Base-by-base conservation (phyloP, 2,797 vertebrate species). In the Syngnathus acus region DNA sequence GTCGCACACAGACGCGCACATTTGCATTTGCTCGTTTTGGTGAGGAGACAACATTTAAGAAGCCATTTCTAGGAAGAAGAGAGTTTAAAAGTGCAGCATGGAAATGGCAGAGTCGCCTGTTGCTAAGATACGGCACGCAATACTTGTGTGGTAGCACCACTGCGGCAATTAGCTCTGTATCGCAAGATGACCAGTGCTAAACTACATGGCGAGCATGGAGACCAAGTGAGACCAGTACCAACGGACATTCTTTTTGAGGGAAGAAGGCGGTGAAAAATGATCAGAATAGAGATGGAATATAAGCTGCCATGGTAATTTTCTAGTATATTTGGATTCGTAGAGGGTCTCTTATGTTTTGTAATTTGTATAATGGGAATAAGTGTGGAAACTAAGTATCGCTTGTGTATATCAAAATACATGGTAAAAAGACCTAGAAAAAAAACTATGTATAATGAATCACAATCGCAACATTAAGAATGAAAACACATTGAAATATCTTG, bases 51-150 rank as follows among this genome's bases (percentile, higher is more conserved):
- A 61, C 39, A 64, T 72, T 70, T 66, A 66, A 57, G 69, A 50
- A 39, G 60, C 21, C 1, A 7, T 62, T 13, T 26, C 39, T 42
- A 48, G 43, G 71, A 68, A 66, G 40, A 38, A 68, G 9, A n/a
- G 55, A 67, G 59, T 70, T 64, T 53, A 43, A 54, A 55, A 74
- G 68, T 1, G 47, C 5, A 11, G 48, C 10, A 64, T 65, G 69
- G 48, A 71, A 74, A 78, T 42, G 11, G 48, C 40, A 67, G 65
- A 58, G 68, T 50, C 72, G 76, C 71, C 61, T 69, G 72, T 81
- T 79, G 60, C 72, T 72, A 65, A 66, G 75, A 68, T 65, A 75
- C 47, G 39, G 58, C 13, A 4, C 14, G 5, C 38, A 23, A 63
- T 53, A 23, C 54, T 66, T 63, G 21, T 59, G 57, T 26, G 26